Conservation (phyloP, 2,797 vertebrate genomes). For the Amblyraja radiata region DNA sequence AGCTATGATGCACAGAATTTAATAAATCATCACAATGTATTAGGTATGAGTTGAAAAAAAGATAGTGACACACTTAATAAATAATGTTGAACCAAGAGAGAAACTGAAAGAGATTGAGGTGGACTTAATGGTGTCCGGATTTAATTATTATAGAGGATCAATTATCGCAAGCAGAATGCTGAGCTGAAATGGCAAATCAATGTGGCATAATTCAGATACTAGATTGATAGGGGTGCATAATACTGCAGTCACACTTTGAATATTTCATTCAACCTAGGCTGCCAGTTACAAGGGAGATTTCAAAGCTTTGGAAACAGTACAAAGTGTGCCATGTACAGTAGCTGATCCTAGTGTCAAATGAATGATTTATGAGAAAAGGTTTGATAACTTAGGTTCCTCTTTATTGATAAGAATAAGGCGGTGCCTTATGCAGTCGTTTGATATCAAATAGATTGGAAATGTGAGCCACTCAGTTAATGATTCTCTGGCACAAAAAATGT, state of each 20-base stretch:
- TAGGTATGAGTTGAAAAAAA: neutral
- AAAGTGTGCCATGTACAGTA: neutral
- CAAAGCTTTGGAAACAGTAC: neutral
- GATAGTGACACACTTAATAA: neutral
- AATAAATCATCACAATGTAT: neutral
- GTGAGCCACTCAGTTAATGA: neutral
- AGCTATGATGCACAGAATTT: neutral
- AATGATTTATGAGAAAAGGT: neutral
- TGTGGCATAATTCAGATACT: neutral
- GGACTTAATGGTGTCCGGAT: neutral
- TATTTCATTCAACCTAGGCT: neutral
- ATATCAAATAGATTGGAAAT: neutral
- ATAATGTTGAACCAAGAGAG: neutral
- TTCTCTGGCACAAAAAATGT: neutral
- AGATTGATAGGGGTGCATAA: neutral
- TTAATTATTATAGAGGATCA: neutral
- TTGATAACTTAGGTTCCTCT: neutral
- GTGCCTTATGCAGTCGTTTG: neutral
- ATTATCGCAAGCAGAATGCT: neutral
- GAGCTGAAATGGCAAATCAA: neutral
- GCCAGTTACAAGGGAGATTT: neutral
- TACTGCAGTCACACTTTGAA: neutral
- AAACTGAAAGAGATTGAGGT: neutral
- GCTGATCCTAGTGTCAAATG: conserved; percentile 8
- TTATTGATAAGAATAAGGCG: neutral